Evolutionary conservation across 2,797 vertebrate species (phyloP).

Genomic region (Acrocephalus scirpaceus): DNA sequence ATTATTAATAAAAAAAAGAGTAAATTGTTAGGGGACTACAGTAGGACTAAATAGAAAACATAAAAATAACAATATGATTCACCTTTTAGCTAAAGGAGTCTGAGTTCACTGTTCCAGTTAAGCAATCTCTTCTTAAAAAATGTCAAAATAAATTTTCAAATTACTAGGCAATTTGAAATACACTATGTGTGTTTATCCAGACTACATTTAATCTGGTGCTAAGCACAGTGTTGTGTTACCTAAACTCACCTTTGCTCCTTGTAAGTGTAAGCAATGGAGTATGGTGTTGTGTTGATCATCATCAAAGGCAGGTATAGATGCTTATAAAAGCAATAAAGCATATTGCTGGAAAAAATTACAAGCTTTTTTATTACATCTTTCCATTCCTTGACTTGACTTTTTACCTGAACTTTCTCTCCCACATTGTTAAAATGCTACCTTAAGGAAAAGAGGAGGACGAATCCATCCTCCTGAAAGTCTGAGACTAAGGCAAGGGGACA

Average conservation of each 20-base stretch:
- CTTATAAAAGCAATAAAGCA: neutral
- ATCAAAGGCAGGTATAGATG: neutral
- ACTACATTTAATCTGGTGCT: neutral
- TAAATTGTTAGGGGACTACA: neutral
- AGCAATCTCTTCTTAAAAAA: neutral
- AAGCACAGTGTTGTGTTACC: neutral
- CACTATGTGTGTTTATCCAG: neutral
- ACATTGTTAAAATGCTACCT: neutral
- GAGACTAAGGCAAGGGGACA: neutral
- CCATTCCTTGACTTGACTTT: neutral
- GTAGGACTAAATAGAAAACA: neutral
- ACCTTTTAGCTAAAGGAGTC: neutral
- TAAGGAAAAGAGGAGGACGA: neutral
- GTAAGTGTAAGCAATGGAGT: neutral
- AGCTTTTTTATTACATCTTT: neutral
- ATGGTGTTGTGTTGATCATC: neutral
- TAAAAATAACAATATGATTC: neutral
- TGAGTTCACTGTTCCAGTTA: neutral
- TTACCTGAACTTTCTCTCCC: neutral
- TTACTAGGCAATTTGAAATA: neutral
- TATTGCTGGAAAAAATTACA: neutral
- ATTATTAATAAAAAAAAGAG: neutral
- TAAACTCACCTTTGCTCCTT: neutral
- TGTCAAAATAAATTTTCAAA: neutral
- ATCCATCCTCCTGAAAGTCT: neutral